Base-by-base conservation (phyloP, 53 echinoderm and acorn worm species). In the Astropecten irregularis region DNA sequence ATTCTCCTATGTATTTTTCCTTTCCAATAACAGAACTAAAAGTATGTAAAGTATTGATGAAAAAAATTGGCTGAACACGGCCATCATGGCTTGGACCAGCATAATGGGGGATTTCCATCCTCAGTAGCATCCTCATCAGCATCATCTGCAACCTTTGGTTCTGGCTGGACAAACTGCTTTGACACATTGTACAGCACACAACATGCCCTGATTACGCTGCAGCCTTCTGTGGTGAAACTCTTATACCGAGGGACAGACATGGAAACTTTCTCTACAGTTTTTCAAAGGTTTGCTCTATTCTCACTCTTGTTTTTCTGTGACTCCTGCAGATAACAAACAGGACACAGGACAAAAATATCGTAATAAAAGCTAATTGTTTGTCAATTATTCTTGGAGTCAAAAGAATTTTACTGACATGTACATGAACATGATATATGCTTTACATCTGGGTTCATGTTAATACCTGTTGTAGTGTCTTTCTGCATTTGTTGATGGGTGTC, bases 1-100 rank as follows among this genome's bases (percentile, higher is more conserved):
- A n/a, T n/a, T n/a, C n/a, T n/a, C n/a, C n/a, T n/a, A n/a, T n/a
- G n/a, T n/a, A n/a, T n/a, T n/a, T n/a, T n/a, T n/a, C n/a, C n/a
- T n/a, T n/a, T n/a, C n/a, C n/a, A n/a, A n/a, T n/a, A n/a, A n/a
- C n/a, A n/a, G n/a, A n/a, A n/a, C n/a, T n/a, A n/a, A n/a, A n/a
- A n/a, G n/a, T n/a, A n/a, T n/a, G n/a, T n/a, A n/a, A n/a, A n/a
- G 28, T 47, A 69, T 69, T 69, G 16, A 69, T 69, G 14, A 69
- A 11, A 25, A 25, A 48, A 1, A 29, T 5, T 15, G 48, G 47
- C 48, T 69, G 36, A 15, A 69, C 1, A 47, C 15, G 29, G 30
- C 49, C 69, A 2, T 69, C 69, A n/a, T 49, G 69, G 11, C 47
- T 46, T 13, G 31, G 69, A 14, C 69, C 69, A 29, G 16, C 69